These are phyloP conservation scores for Brachyptera putata DNA, from an alignment of 2,888 invertebrate genomes.

Conservation along the genomic window DNA sequence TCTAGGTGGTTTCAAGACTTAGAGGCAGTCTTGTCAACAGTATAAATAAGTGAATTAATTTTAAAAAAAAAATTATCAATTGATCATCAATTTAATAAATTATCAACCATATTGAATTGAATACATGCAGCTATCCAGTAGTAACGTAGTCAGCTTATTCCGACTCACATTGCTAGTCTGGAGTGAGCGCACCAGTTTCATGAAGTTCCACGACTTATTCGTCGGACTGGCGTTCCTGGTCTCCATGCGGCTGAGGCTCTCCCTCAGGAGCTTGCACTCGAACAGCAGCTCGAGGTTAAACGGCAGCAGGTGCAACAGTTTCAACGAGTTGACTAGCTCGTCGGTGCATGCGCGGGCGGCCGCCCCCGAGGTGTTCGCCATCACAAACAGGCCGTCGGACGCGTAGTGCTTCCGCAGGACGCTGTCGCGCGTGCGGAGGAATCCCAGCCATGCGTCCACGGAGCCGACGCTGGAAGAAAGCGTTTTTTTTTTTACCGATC, in stretches of 20 bases:
- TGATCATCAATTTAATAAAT: no score
- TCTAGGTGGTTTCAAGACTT: no score
- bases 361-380: conserved; percentile 57
- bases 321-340: conserved; percentile 68
- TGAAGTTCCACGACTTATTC: conserved; percentile 18
- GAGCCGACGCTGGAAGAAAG: conserved; percentile 69
- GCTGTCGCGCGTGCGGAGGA: conserved; percentile 77
- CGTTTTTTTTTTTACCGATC: no score
- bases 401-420: conserved; percentile 76
- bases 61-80: no score
- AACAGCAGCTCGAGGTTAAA: conserved; percentile 79
- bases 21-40: no score
- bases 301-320: conserved; percentile 72
- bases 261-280: conserved; percentile 70
- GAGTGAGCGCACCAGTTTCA: conserved; percentile 13
- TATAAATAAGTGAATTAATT: no score
- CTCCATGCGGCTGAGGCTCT: conserved; percentile 64
- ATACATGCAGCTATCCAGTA: no score
- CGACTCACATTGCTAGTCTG: conserved; percentile 13
- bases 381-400: conserved; percentile 65
- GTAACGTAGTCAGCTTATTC: no score
- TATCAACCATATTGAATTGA: no score
- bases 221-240: conserved; percentile 9
- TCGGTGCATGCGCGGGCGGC: conserved; percentile 59
- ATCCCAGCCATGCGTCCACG: conserved; percentile 87